A percentile compares a stretch with the other conserved stretches of the same genome.
These are phyloP conservation scores for Dasysyrphus albostriatus DNA, from an alignment of 2,888 invertebrate genomes.

Conservation along the genomic window DNA sequence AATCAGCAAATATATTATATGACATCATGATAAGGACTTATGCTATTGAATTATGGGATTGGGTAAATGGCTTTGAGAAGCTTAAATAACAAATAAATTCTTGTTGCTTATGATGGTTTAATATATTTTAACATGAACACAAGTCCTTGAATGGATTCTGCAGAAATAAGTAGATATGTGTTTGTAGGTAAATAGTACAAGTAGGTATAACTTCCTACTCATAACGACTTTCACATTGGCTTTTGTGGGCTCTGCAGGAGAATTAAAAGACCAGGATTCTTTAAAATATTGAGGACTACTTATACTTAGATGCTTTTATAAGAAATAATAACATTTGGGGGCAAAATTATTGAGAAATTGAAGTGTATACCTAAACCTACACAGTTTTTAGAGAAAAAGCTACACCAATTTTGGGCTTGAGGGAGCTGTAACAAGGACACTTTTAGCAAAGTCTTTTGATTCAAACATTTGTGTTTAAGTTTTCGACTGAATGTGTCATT, in stretches of 20 bases:
- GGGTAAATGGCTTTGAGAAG: neutral
- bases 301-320: too few species aligned
- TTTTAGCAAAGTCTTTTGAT: too few species aligned
- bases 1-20: neutral
- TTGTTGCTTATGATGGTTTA: slow-evolving; percentile 1
- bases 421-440: too few species aligned
- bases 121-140: neutral
- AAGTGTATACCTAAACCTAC: too few species aligned
- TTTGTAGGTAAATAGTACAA: neutral
- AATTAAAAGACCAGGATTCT: neutral
- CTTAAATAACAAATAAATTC: neutral
- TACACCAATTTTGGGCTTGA: too few species aligned
- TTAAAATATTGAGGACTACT: neutral
- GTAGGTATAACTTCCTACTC: neutral
- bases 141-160: neutral
- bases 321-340: too few species aligned
- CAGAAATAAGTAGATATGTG: neutral
- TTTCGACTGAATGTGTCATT: too few species aligned
- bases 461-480: too few species aligned
- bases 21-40: slow-evolving; percentile 7
- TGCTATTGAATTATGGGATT: slow-evolving; percentile 10
- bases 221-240: neutral
- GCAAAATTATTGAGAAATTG: too few species aligned
- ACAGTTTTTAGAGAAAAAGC: too few species aligned
- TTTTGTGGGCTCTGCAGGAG: neutral